A percentile compares a stretch with the other conserved stretches of the same genome.
Conservation (phyloP, 2,888 invertebrate genomes). For the Erebia palarica region DNA sequence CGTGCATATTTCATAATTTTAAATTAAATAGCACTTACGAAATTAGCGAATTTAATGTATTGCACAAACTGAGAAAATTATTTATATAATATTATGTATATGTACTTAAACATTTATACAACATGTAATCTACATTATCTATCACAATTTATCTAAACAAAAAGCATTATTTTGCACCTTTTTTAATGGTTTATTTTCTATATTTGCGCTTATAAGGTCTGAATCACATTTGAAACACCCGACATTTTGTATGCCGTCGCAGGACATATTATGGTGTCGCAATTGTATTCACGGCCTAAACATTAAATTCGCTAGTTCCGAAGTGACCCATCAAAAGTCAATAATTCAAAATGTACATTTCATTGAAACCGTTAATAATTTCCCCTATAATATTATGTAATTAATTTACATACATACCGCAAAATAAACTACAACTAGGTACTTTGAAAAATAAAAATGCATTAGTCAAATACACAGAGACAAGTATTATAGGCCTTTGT, state of each 20-base stretch:
- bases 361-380: conserved; percentile 38
- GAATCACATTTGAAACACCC: neutral
- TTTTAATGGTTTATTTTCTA: conserved; percentile 6
- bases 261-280: neutral
- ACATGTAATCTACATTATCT: conserved; percentile 23
- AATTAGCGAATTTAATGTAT: conserved; percentile 17
- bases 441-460: conserved; percentile 50
- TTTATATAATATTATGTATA: conserved; percentile 1
- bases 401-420: conserved; percentile 36
- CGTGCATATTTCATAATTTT: neutral
- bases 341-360: conserved; percentile 43
- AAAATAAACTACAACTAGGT: conserved; percentile 47
- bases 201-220: conserved; percentile 6
- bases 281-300: neutral
- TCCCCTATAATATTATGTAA: conserved; percentile 41
- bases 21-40: conserved; percentile 14
- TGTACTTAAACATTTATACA: conserved; percentile 17
- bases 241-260: neutral
- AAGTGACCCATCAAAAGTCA: conserved; percentile 14
- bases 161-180: conserved; percentile 22
- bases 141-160: conserved; percentile 24
- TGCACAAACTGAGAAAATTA: conserved; percentile 14
- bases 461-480: conserved; percentile 42
- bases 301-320: conserved; percentile 13
- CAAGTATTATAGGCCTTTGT: conserved; percentile 48